Evolutionary conservation across 2,888 invertebrate genomes (phyloP), one percentile per base, ranked within the genome.

Genomic region (Tholera decimalis): DNA sequence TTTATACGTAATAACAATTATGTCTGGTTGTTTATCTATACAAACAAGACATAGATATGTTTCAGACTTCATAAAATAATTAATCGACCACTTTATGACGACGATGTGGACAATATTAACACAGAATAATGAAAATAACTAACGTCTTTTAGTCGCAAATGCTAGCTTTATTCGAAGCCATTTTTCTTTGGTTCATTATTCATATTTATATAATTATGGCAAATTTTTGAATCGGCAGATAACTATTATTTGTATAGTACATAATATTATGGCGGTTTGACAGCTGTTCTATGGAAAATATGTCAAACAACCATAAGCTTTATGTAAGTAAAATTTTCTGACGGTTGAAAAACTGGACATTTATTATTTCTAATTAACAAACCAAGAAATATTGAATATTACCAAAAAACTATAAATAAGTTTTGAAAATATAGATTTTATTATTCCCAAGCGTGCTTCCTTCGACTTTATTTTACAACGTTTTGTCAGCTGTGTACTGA

Each of bases 21-120:
- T 82, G 83, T 73, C 80, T 80, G 81, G 61, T 72, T 80, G 72
- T 80, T 82, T 91, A 91, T 88, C 86, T 91, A 90, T 88, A 89
- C 85, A 90, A 89, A 89, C 88, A 90, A 87, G 89, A 88, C 90
- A 91, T 92, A 94, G 95, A 95, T 95, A 95, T 94, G 95, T 94
- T 91, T 92, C 85, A 91, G 87, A 91, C 88, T 89, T 89, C 84
- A 82, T 77, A 83, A 81, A 78, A 74, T 61, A 78, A 84, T 64
- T 51, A 76, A 80, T 75, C 26, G 37, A 65, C 79, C 68, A 77
- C 75, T 66, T 55, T 58, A 44, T 20, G n/a, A 62, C 30, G 33
- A 69, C 47, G 39, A 20, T 22, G 20, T 51, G 37, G 30, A 44
- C 63, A 80, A 62, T 11, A 37, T 46, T 7, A 67, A 67, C 26